Percentiles rank a stretch among this genome's conserved stretches.
phyloP scores from a whole-genome alignment of 2,888 invertebrate species.

The Gandaritis pyraliata region DNA sequence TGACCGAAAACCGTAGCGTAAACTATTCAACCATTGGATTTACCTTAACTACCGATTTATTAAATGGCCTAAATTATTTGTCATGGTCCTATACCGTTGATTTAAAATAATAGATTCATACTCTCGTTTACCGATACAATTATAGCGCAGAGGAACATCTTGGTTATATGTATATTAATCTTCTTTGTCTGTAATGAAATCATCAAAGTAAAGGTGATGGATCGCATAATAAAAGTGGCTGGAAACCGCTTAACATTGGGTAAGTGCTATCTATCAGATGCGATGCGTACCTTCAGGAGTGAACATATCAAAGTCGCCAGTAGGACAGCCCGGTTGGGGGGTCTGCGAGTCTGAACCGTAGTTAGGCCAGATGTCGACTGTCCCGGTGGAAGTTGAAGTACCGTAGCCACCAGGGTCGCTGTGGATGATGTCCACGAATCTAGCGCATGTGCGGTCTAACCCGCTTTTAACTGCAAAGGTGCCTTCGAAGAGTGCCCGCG shows the following conservation, averaged over 20 bases:
- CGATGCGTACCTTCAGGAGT: conserved; percentile 59
- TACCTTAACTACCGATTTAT: not conserved
- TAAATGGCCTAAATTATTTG: not conserved
- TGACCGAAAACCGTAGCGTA: conserved; percentile 18
- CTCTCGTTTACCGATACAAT: too few species aligned
- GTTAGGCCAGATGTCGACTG: conserved; percentile 86
- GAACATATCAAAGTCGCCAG: conserved; percentile 62
- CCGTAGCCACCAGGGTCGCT: conserved; percentile 86
- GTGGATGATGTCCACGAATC: conserved; percentile 87
- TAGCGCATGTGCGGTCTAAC: conserved; percentile 79
- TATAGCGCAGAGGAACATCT: too few species aligned
- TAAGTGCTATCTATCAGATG: not conserved
- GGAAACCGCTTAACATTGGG: too few species aligned
- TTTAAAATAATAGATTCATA: too few species aligned
- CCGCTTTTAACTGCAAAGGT: conserved; percentile 56
- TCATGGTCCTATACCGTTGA: too few species aligned
- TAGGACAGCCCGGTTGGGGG: conserved; percentile 77
- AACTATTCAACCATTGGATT: conserved; percentile 6
- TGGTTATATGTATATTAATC: too few species aligned
- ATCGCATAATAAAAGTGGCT: too few species aligned
- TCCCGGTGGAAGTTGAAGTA: conserved; percentile 74
- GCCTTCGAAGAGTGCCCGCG: conserved; percentile 84
- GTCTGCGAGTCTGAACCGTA: conserved; percentile 68
- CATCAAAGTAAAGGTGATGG: too few species aligned
- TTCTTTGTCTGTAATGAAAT: too few species aligned